Evolutionary conservation across 2,797 vertebrate species (phyloP), one percentile per base, ranked within the genome.

Genomic region (Sternarchorhynchus goeldii): DNA sequence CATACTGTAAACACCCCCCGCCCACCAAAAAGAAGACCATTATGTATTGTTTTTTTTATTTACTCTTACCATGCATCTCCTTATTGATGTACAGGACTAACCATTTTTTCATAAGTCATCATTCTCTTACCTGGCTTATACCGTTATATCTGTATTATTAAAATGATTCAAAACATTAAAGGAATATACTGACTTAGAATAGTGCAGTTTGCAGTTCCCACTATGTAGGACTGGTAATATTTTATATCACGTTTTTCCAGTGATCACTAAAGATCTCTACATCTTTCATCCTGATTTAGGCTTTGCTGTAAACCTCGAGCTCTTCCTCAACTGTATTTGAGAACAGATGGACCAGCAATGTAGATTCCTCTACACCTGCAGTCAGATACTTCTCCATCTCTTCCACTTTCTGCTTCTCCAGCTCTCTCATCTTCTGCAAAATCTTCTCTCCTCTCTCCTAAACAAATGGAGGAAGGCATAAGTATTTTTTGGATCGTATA

Each of bases 371-470:
- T 81, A 88, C 76, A 56, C 93, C 91, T 0, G 78, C 78, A 64
- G 90, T 90, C 70, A 98, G 91, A 86, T 94, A 53, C 67, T 85
- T 80, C 87, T 98, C 96, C 92, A 95, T 95, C 85, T 94, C 75
- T 71, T 73, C 80, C 66, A 96, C 89, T 71, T 91, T 93, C 81
- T 90, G 82, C 85, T 93, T 94, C 84, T 99, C 97, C 74, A 99
- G 76, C 36, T 87, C 87, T 81, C 86, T 94, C 89, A 97, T 93
- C 5, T 86, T 74, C 60, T 93, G 85, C 67, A 91, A 79, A 72
- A 98, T 92, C 84, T 88, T 90, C 88, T 91, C 87, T 83, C 93
- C 94, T 91, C 89, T 94, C 50, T 89, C 93, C 96, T 97, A 60
- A 76, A 86, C 84, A 85, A 81, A 82, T 20, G 62, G 18, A 34